Evolutionary conservation across 2,888 invertebrate species (phyloP), one percentile per base, ranked within the genome.

Genomic region (Oscheius sp.): DNA sequence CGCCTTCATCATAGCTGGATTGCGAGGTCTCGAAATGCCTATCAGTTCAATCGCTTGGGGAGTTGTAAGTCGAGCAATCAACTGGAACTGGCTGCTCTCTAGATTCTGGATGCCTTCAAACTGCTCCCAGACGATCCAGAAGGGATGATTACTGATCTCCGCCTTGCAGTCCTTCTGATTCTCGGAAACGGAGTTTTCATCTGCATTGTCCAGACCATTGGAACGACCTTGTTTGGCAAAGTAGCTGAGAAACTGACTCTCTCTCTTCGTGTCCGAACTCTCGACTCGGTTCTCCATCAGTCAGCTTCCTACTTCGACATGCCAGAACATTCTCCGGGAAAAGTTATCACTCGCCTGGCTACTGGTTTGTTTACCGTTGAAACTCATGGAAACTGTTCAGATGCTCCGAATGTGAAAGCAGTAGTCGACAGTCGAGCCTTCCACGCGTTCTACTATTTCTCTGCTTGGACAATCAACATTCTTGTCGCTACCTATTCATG

Each of bases 11-110:
- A 63, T 76, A 37, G 76, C 83, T 5, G 50, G 89, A 10, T 78
- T 90, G 21, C 89, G 89, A 76, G 91, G 91, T 9, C 88, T 89
- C n/a, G 86, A 90, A 9, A 89, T 90, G 85, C 91, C 91, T 2
- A 86, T 89, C 1, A 90, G 90, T 83, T 90, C 91, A 35, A 84
- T 91, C 42, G 89, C 90, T 5, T 82, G 80, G 57, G 76, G 75
- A 10, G 76, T 80, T 60, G 77, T 76, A 75, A 70, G 75, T 48
- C 2, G 29, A 7, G 29, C 29, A 13, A n/a, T 35, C 35, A 32
- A 29, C 32, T n/a, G 48, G 29, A 42, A 5, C 3, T 63, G 11
- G 7, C 42, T 42, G 42, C 29, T 63, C 21, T 21, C 21, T 4
- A 53, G 55, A 32, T 68, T 21, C 29, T 55, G 21, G 68, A 29